Base-by-base conservation (phyloP, 2,888 invertebrate genomes). In the Steinernema scapterisci region DNA sequence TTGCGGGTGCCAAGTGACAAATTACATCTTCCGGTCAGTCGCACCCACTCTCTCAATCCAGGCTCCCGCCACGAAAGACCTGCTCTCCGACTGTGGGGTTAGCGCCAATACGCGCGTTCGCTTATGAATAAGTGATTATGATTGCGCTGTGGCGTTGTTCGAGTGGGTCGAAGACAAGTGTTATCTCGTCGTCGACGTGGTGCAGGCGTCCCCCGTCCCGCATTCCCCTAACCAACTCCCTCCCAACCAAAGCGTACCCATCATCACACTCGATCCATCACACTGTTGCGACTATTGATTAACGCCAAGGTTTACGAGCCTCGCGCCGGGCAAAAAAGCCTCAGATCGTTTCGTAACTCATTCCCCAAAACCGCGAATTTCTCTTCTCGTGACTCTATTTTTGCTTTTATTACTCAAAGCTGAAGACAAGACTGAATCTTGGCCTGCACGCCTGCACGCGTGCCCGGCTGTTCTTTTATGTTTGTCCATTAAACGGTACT, bases 91-190 rank as follows among this genome's bases (percentile, higher is more conserved):
- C 19, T 21, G 21, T 23, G 52, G 16, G 23, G 23, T 52, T 52
- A 52, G 63, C 63, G 63, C 31, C 63, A 63, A 63, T 63, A 54
- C 13, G 16, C 54, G 54, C 63, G 63, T 31, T 21, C 63, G 6
- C 63, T 6, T 63, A 63, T 63, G 63, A 63, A 63, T 63, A 63
- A 31, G 31, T 63, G 63, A 63, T 63, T 63, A 63, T 31, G 63
- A 31, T 31, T 31, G 27, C 16, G 25, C 25, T 16, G 2, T 19
- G 27, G 21, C 25, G 54, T 19, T 54, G 21, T 19, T 54, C 25
- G 63, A 27, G 63, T 31, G 63, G 63, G 27, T 63, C 63, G 25
- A 31, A 27, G 63, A 63, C 63, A 63, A 63, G 63, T 63, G 63
- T 38, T 63, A 63, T 63, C 63, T 31, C 31, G 63, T 31, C 25